Evolutionary conservation across 2,113 vertebrate species (phyloP), one percentile per base, ranked within the genome.

Genomic region (Odocoileus hemionus): DNA sequence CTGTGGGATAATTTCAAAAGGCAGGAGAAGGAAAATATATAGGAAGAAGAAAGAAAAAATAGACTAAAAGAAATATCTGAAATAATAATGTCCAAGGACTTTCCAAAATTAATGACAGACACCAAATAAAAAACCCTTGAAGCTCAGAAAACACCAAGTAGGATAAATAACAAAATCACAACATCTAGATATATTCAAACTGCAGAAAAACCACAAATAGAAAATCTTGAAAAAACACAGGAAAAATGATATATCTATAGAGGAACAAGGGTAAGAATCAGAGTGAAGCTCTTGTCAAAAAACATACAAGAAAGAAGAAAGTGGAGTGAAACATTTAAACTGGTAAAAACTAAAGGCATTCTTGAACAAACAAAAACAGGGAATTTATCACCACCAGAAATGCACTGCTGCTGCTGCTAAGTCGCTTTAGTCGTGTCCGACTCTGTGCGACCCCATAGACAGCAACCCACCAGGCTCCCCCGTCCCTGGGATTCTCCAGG

Each of bases 391-490:
- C 43, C 23, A 82, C 28, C 19, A 67, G 58, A 89, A 47, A 30
- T 67, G 89, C 30, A 57, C 1, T 57, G 47, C 3, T 50, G 47
- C 47, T 50, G 12, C 47, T 50, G 47, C 47, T 50, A 50, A 50
- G 47, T 50, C 1, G 1, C 12, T 1, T 50, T 12, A 50, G 47
- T 50, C 3, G 3, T 50, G 47, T 50, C 47, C 47, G 1, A 50
- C 47, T 50, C 47, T 50, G 47, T 50, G 47, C 12, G 12, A 50
- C 47, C 47, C 47, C 47, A 50, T 50, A 50, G 47, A 14, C 12
- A 3, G 47, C 47, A 50, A 12, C 47, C 47, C 47, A 50, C 47
- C 47, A 50, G 47, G 47, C 47, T 50, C 47, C 12, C 1, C 47
- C 1, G 47, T 14, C 12, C 47, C 47, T 50, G 47, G 47, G 47